Evolutionary conservation across 2,113 vertebrate genomes (phyloP).

Genomic region (Oplegnathus fasciatus): DNA sequence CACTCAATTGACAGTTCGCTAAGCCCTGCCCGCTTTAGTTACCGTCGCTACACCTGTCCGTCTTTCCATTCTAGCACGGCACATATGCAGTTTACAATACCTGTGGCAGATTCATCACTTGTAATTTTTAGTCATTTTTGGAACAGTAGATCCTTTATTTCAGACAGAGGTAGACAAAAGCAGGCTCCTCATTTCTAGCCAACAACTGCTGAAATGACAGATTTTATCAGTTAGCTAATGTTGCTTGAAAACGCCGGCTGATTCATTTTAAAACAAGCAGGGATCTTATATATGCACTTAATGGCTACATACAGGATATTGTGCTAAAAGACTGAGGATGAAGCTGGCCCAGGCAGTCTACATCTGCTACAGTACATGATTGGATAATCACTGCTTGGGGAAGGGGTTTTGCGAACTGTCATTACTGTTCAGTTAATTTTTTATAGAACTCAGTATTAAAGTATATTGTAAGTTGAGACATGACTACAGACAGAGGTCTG

Average conservation of each 20-base stretch:
- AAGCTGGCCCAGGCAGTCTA: too few relatives aligned
- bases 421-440: neutral
- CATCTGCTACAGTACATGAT: too few relatives aligned
- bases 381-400: too few relatives aligned
- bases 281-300: too few relatives aligned
- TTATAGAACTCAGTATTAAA: neutral
- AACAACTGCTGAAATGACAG: neutral
- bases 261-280: too few relatives aligned
- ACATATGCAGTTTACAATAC: neutral
- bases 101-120: neutral
- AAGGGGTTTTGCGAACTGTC: neutral
- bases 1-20: neutral
- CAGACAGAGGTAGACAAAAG: neutral
- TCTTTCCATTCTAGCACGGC: neutral
- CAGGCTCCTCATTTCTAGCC: neutral
- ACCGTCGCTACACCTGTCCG: neutral
- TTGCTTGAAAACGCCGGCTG: neutral
- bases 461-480: neutral
- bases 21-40: neutral
- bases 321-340: too few relatives aligned
- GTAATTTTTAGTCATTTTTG: neutral
- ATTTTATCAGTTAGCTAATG: neutral
- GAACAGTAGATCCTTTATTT: neutral
- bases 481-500: neutral
- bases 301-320: too few relatives aligned